Evolutionary conservation across 2,797 vertebrate genomes (phyloP).

Genomic region (Clarias platycephalus): DNA sequence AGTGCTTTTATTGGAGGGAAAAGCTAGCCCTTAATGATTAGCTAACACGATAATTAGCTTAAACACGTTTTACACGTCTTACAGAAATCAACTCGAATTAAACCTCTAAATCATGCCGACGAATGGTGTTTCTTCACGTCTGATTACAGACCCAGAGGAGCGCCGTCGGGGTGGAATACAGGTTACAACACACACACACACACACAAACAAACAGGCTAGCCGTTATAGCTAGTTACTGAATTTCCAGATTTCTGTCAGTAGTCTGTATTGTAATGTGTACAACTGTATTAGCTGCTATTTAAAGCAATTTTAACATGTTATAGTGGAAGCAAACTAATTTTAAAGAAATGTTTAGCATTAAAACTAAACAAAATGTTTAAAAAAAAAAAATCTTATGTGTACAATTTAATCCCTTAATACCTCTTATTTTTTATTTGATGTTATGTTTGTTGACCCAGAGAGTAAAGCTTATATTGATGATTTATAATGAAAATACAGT

Average conservation of each 20-base stretch:
- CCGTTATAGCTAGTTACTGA: background rate
- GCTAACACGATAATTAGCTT: background rate
- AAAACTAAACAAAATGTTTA: background rate
- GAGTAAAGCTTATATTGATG: background rate
- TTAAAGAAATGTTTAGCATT: background rate
- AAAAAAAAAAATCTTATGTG: background rate
- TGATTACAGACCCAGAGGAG: conserved; percentile 48
- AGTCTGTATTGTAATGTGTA: background rate
- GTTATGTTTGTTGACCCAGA: background rate
- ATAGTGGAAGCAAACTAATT: too few species aligned
- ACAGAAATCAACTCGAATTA: background rate
- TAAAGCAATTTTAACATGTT: background rate
- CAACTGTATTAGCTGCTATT: background rate
- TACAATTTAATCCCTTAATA: background rate
- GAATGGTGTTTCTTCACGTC: conserved; percentile 52
- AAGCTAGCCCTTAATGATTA: background rate
- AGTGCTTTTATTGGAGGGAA: background rate
- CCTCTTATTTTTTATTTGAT: background rate
- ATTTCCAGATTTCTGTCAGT: too few species aligned
- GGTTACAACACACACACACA: conserved; percentile 1
- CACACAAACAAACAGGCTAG: background rate
- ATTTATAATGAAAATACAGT: background rate
- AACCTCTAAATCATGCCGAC: conserved; percentile 41
- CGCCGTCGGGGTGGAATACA: conserved; percentile 44
- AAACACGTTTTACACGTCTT: background rate